phyloP scores from a whole-genome alignment of 2,888 invertebrate species.

The Norana najaformis region DNA sequence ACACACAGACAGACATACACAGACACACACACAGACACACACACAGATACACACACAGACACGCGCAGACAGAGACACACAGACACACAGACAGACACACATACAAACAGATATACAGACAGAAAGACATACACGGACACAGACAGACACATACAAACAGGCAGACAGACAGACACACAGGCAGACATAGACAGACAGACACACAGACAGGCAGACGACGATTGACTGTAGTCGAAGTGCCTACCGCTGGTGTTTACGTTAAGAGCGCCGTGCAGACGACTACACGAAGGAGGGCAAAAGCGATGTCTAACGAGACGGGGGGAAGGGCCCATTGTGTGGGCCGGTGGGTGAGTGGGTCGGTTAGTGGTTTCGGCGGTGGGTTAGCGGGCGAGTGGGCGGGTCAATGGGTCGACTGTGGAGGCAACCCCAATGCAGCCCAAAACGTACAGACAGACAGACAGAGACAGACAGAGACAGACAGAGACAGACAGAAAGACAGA shows the following conservation, averaged over 20 bases:
- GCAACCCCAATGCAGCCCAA: not conserved
- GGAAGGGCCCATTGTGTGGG: not conserved
- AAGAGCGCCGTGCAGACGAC: not conserved
- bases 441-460: not conserved
- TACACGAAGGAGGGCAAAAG: not conserved
- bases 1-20: too few relatives aligned
- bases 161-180: too few relatives aligned
- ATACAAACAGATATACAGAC: too few relatives aligned
- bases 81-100: too few relatives aligned
- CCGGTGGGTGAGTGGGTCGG: not conserved
- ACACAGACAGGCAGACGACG: too few relatives aligned
- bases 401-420: not conserved
- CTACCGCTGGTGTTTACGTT: not conserved
- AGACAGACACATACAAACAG: too few relatives aligned
- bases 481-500: constrained; percentile 23
- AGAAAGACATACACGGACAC: not conserved
- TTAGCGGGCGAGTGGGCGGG: not conserved
- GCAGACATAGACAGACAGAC: too few relatives aligned
- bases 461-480: constrained; percentile 21
- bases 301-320: not conserved
- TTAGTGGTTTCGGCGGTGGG: not conserved
- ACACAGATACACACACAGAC: too few relatives aligned
- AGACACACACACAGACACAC: too few relatives aligned
- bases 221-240: too few relatives aligned
- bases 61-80: too few relatives aligned